phyloP scores from a whole-genome alignment of 2,113 vertebrate genomes.

The Clarias batrachus region DNA sequence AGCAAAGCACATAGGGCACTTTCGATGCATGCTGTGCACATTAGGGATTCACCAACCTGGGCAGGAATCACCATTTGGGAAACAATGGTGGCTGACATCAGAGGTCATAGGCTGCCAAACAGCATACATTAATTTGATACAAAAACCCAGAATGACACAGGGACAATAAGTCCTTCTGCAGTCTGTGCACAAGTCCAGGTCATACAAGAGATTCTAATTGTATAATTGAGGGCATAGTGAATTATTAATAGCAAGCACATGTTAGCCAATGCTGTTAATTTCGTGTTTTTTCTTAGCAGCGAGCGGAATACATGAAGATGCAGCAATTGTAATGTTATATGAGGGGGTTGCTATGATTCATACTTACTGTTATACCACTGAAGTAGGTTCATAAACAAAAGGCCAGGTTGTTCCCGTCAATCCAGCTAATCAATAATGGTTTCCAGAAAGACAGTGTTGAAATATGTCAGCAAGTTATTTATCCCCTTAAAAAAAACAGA shows the following conservation, averaged over 20 bases:
- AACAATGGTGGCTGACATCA: slow-evolving; percentile 36
- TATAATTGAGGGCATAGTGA: slow-evolving; percentile 62
- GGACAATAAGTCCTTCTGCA: slow-evolving; percentile 40
- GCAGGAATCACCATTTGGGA: slow-evolving; percentile 40
- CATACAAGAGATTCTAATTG: slow-evolving; percentile 54
- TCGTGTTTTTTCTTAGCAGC: slow-evolving; percentile 22
- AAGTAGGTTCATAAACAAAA: slow-evolving; percentile 58
- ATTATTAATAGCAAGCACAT: slow-evolving; percentile 64
- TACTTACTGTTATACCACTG: slow-evolving; percentile 66
- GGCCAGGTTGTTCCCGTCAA: slow-evolving; percentile 5
- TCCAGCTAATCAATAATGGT: slow-evolving; percentile 24
- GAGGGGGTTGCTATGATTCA: slow-evolving; percentile 32
- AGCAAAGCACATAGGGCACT: slow-evolving; percentile 23
- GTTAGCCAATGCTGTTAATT: slow-evolving; percentile 53
- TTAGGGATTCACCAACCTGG: slow-evolving; percentile 19
- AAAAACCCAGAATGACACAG: not conserved
- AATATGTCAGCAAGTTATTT: not conserved
- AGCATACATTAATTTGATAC: not conserved
- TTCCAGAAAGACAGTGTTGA: slow-evolving; percentile 19
- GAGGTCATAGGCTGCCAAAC: slow-evolving; percentile 41
- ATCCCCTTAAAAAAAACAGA: slow-evolving; percentile 30
- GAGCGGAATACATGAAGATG: not conserved
- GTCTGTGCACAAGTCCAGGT: slow-evolving; percentile 22
- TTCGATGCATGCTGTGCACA: slow-evolving; percentile 14
- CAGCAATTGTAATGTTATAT: not conserved